A percentile compares a stretch with the other conserved stretches of the same genome.
Evolutionary conservation across 2,113 vertebrate genomes (phyloP).

Genomic region (Polyodon spathula): DNA sequence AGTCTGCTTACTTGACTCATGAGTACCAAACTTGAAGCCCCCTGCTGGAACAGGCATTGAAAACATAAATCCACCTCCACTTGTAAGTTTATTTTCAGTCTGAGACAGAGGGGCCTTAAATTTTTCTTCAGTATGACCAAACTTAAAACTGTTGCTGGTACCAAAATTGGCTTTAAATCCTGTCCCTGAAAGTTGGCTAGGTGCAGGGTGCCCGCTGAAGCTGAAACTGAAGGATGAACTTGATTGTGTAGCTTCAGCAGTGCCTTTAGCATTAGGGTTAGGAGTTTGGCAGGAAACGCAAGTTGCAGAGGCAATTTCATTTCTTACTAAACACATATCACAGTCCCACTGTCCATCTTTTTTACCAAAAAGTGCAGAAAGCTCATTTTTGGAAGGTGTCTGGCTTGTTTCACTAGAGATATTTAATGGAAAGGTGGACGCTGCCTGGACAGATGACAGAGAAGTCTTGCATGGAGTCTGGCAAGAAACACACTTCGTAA

Average conservation of each 20-base stretch:
- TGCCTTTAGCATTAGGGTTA: constrained; percentile 55
- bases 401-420: constrained; percentile 26
- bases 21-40: constrained; percentile 82
- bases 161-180: constrained; percentile 61
- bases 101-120: constrained; percentile 49
- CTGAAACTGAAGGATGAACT: constrained; percentile 50
- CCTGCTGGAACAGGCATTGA: constrained; percentile 47
- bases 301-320: constrained; percentile 46
- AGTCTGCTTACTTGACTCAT: constrained; percentile 49
- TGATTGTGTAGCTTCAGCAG: constrained; percentile 26
- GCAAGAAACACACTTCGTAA: constrained; percentile 55
- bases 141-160: constrained; percentile 58
- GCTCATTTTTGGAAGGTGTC: constrained; percentile 34
- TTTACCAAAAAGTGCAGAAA: constrained; percentile 61
- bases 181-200: constrained; percentile 48
- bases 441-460: constrained; percentile 19
- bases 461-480: constrained; percentile 40
- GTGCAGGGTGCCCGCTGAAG: constrained; percentile 45
- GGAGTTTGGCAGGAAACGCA: constrained; percentile 59
- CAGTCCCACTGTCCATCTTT: constrained; percentile 79
- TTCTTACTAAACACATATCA: no score
- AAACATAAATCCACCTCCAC: constrained; percentile 69
- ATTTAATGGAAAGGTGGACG: constrained; percentile 21
- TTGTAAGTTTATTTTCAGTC: constrained; percentile 45
- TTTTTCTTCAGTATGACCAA: constrained; percentile 61